Evolutionary conservation across 2,888 invertebrate species (phyloP).

Genomic region (Colletes collaris): DNA sequence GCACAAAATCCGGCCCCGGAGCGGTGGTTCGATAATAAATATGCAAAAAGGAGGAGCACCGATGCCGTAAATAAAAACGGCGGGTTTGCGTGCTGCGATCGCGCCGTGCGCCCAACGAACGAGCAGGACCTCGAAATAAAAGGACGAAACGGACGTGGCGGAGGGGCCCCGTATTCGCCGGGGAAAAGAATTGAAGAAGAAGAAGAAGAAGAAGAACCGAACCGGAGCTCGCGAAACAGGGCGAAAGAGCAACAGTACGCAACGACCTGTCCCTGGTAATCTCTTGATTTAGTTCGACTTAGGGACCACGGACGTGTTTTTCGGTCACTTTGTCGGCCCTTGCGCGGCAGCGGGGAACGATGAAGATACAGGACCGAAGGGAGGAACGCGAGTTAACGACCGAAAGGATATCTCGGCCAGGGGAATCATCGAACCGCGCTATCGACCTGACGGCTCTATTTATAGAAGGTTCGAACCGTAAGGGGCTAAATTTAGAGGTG

Average conservation of each 20-base stretch:
- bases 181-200: constrained; percentile 3
- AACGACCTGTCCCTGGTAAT: constrained; percentile 62
- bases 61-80: constrained; percentile 69
- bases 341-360: constrained; percentile 23
- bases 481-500: constrained; percentile 52
- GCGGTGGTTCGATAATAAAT: constrained; percentile 66
- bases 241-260: constrained; percentile 28
- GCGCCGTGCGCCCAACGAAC: constrained; percentile 18
- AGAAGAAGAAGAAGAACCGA: neutral
- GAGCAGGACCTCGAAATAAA: constrained; percentile 51
- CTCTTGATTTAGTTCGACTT: constrained; percentile 72
- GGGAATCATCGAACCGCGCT: constrained; percentile 56
- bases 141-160: constrained; percentile 32
- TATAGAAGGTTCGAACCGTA: constrained; percentile 43
- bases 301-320: constrained; percentile 38
- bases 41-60: constrained; percentile 68
- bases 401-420: constrained; percentile 31
- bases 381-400: constrained; percentile 16
- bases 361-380: constrained; percentile 25
- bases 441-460: constrained; percentile 65
- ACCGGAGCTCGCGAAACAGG: constrained; percentile 10
- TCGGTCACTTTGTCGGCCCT: constrained; percentile 49
- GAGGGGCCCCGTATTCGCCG: neutral
- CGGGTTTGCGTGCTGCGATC: constrained; percentile 57
- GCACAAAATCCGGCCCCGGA: constrained; percentile 50